These are phyloP conservation scores for Phataginus tricuspis DNA, from an alignment of 2,797 vertebrate species.

Conservation along the genomic window DNA sequence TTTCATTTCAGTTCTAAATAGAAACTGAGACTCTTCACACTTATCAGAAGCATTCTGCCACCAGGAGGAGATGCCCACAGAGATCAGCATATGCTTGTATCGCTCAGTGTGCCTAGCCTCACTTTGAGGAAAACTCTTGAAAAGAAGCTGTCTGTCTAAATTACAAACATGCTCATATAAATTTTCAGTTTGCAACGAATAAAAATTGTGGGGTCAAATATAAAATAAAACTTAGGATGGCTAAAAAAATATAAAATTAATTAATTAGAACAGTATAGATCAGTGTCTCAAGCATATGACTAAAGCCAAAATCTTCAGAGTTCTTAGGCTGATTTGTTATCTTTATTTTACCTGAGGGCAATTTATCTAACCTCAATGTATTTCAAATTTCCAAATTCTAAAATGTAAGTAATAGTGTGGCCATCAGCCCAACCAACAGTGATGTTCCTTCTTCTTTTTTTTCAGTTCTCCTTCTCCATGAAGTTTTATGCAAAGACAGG, in stretches of 20 bases:
- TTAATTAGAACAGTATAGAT: neutral
- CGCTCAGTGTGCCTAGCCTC: slow-evolving; percentile 53
- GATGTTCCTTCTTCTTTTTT: slow-evolving; percentile 29
- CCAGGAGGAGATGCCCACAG: slow-evolving; percentile 78
- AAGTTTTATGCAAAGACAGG: neutral
- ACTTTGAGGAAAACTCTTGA: slow-evolving; percentile 45
- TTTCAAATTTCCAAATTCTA: slow-evolving; percentile 22
- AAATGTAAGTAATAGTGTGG: neutral
- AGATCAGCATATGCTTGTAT: slow-evolving; percentile 79
- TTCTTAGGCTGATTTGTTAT: slow-evolving; percentile 18
- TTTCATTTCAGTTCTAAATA: slow-evolving; percentile 64
- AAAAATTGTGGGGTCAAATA: slow-evolving; percentile 53
- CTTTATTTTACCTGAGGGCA: slow-evolving; percentile 25
- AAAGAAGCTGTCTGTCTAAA: slow-evolving; percentile 60
- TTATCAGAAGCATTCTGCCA: slow-evolving; percentile 76
- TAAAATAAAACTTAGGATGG: slow-evolving; percentile 13
- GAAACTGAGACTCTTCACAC: slow-evolving; percentile 70
- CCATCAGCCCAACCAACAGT: neutral
- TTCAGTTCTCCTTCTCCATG: neutral
- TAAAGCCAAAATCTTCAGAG: slow-evolving; percentile 7
- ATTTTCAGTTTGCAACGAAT: slow-evolving; percentile 44
- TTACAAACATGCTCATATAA: neutral
- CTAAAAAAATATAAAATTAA: neutral
- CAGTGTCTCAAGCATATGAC: neutral
- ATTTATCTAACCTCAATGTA: slow-evolving; percentile 19